Percentiles rank a stretch among this genome's conserved stretches.
phyloP scores from a whole-genome alignment of 2,113 vertebrate genomes.

The Silurus meridionalis region DNA sequence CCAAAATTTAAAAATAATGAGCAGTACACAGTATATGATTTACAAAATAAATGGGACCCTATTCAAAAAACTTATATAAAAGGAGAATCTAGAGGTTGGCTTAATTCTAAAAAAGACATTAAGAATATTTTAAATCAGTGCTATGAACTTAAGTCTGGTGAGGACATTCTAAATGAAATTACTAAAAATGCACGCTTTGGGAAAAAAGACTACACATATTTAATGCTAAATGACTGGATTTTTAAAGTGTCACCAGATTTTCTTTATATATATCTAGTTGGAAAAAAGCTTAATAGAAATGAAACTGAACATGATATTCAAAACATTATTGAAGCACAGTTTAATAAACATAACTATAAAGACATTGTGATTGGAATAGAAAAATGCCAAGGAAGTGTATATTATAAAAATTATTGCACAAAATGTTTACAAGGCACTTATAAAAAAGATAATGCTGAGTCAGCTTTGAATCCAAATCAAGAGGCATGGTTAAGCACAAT shows the following conservation, averaged over 20 bases:
- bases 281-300: conserved; percentile 37
- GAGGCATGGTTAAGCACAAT: conserved; percentile 10
- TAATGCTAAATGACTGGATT: conserved; percentile 59
- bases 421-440: background rate
- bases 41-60: rapidly evolving
- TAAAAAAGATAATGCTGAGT: background rate
- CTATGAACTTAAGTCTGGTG: conserved; percentile 39
- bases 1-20: background rate
- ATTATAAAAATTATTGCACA: background rate
- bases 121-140: conserved; percentile 11
- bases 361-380: background rate
- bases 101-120: background rate
- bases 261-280: conserved; percentile 51
- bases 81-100: background rate
- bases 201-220: background rate
- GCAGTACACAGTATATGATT: rapidly evolving
- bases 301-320: background rate
- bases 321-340: rapidly evolving
- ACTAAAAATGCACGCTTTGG: conserved; percentile 22
- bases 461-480: rapidly evolving
- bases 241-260: rapidly evolving
- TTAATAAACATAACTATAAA: background rate
- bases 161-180: conserved; percentile 38
- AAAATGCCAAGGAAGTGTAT: too few species aligned
- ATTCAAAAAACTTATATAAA: background rate